Percentiles rank a stretch among this genome's conserved stretches.
Conservation (phyloP, 2,797 vertebrate genomes). For the Chelon auratus region DNA sequence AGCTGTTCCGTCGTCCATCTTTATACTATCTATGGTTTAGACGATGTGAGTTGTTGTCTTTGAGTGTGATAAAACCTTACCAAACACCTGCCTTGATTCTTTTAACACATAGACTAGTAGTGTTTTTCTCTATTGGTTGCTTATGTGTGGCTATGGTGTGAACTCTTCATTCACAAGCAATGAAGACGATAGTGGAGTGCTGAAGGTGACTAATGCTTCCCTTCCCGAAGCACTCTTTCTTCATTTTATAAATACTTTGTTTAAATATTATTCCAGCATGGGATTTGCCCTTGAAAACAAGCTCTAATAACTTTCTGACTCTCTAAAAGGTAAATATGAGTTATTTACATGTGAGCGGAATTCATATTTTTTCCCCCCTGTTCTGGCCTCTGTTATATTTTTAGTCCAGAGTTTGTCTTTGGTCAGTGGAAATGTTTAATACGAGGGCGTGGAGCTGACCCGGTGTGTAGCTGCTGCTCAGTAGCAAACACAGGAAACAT, state of each 20-base stretch:
- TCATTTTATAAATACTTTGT: constrained; percentile 75
- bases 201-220: constrained; percentile 54
- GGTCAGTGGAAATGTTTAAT: constrained; percentile 70
- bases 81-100: neutral
- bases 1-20: too few species aligned
- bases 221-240: constrained; percentile 34
- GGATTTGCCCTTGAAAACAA: constrained; percentile 28
- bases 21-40: too few species aligned
- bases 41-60: neutral
- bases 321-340: constrained; percentile 53
- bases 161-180: constrained; percentile 14
- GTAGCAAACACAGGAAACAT: constrained; percentile 51
- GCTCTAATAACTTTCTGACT: constrained; percentile 4
- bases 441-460: constrained; percentile 47
- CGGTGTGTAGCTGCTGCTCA: constrained; percentile 33
- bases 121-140: constrained; percentile 26
- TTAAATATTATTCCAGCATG: constrained; percentile 79
- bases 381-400: constrained; percentile 57
- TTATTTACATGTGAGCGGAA: constrained; percentile 58
- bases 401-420: constrained; percentile 65
- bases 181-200: constrained; percentile 3
- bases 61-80: neutral
- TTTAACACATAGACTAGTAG: neutral
- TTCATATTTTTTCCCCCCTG: constrained; percentile 8
- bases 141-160: constrained; percentile 23